These are phyloP conservation scores for Calyptommatus sinebrachiatus DNA, from an alignment of 2,113 vertebrate genomes.

Conservation along the genomic window DNA sequence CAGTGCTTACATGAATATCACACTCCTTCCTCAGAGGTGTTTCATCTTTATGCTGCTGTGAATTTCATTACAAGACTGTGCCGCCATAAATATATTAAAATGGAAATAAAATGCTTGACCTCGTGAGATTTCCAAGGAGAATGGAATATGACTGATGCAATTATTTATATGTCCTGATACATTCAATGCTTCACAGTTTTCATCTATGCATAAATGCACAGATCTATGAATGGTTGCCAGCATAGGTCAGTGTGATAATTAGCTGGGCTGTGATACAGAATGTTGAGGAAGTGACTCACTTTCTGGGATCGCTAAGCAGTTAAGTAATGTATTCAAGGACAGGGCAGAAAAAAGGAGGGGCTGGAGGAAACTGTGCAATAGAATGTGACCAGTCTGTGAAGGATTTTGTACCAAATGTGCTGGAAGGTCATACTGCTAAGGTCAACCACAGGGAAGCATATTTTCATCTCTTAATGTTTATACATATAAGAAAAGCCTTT, in stretches of 20 bases:
- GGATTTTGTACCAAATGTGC: not conserved
- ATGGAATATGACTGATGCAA: not conserved
- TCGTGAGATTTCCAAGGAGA: not conserved
- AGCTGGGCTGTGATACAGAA: not conserved
- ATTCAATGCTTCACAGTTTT: conserved; percentile 5
- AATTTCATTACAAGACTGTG: not conserved
- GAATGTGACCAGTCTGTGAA: conserved; percentile 13
- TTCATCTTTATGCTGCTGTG: not conserved
- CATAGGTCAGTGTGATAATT: not conserved
- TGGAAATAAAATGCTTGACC: conserved; percentile 11
- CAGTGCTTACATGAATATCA: not conserved
- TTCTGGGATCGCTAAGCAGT: not conserved
- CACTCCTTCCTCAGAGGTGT: not conserved
- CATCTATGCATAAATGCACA: not conserved
- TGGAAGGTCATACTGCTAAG: conserved; percentile 5
- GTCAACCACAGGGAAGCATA: not conserved
- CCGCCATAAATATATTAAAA: not conserved
- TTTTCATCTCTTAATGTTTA: not conserved
- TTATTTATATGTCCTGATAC: conserved; percentile 16
- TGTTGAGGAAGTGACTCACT: not conserved
- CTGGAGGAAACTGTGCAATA: not conserved
- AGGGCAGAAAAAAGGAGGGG: conserved; percentile 1
- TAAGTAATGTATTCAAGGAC: not conserved
- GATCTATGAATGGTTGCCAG: not conserved
- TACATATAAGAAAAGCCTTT: not conserved